A percentile compares a stretch with the other conserved stretches of the same genome.
These are phyloP conservation scores for Astropecten irregularis DNA, from an alignment of 53 echinoderm and acorn worm genomes.

Conservation along the genomic window DNA sequence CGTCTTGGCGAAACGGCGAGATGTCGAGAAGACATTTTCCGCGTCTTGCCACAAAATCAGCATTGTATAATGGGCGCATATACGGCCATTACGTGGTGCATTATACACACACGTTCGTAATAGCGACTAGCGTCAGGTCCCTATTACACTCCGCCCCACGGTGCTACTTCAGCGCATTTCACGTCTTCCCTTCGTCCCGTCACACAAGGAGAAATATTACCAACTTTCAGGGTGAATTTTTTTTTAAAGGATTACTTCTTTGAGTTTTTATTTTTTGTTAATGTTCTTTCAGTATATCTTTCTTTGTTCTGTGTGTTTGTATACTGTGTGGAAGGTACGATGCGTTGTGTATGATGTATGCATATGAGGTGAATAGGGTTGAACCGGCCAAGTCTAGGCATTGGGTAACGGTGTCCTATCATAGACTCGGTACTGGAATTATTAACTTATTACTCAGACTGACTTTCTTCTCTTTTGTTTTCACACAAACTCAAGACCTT, in stretches of 20 bases:
- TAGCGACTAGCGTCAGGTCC: constrained; percentile 1
- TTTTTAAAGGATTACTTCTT: background rate
- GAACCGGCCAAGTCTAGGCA: constrained; percentile 26
- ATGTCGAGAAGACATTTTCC: constrained; percentile 55
- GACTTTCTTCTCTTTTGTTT: constrained; percentile 33
- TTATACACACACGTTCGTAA: constrained; percentile 31
- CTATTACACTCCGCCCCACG: background rate
- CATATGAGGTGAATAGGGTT: background rate
- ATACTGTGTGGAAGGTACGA: background rate
- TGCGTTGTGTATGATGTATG: background rate
- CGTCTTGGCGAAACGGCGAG: constrained; percentile 61
- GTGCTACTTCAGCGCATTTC: constrained; percentile 23
- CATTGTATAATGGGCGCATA: constrained; percentile 52
- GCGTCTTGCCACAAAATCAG: constrained; percentile 52
- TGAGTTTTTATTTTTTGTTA: background rate
- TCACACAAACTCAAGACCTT: background rate
- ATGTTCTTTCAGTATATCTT: constrained; percentile 15
- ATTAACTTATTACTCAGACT: background rate
- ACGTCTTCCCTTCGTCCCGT: background rate
- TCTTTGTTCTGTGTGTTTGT: constrained; percentile 11
- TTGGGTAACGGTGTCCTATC: background rate
- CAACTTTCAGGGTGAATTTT: background rate
- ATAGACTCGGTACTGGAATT: background rate
- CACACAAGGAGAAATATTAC: background rate
- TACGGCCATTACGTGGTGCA: constrained; percentile 35